Percentiles rank a stretch among this genome's conserved stretches.
Evolutionary conservation across 1,140 invertebrate genomes (phyloP).

Genomic region (Cyphomyrmex costatus): DNA sequence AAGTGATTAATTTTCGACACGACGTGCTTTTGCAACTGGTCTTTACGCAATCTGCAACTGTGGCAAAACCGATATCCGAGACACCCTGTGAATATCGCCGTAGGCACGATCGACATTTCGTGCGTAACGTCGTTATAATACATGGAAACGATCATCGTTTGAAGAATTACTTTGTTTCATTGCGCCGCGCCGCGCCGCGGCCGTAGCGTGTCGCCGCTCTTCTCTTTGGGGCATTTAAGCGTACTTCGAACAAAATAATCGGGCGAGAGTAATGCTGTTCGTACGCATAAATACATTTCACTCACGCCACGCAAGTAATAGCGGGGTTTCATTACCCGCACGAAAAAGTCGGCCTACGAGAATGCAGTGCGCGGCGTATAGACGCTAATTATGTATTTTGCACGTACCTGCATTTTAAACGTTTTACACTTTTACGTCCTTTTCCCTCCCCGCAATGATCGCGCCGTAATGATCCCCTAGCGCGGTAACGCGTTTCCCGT

Average conservation of each 20-base stretch:
- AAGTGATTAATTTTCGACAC: conserved; percentile 12
- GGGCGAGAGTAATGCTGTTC: conserved; percentile 40
- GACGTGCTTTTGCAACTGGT: not conserved
- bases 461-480: conserved; percentile 45
- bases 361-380: conserved; percentile 67
- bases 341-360: conserved; percentile 69
- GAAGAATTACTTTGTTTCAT: conserved; percentile 48
- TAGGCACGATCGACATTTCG: conserved; percentile 26
- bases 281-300: conserved; percentile 74
- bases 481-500: conserved; percentile 15
- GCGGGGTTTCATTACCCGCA: conserved; percentile 78
- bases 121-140: conserved; percentile 6
- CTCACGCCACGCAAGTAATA: conserved; percentile 78
- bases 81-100: not conserved
- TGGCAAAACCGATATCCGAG: not conserved
- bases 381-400: conserved; percentile 79
- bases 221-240: conserved; percentile 19
- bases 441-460: conserved; percentile 53
- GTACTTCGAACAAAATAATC: conserved; percentile 52
- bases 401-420: conserved; percentile 69
- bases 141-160: not conserved
- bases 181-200: conserved; percentile 17
- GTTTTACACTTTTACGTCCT: conserved; percentile 16
- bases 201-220: conserved; percentile 30
- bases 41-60: conserved; percentile 8